phyloP scores from a whole-genome alignment of 1,140 invertebrate species.

The Lordiphosa collinella region DNA sequence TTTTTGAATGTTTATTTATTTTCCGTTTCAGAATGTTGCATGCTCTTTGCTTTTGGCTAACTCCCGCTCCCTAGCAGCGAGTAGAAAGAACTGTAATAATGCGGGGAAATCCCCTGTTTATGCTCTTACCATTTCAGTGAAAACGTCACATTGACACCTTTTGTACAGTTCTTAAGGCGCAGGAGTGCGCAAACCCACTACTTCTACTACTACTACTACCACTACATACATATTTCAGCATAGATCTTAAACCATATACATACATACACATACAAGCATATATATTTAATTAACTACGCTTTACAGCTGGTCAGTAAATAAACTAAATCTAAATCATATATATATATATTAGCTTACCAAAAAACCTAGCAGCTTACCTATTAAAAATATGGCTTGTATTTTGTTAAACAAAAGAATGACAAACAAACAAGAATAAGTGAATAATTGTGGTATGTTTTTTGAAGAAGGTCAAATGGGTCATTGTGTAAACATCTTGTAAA shows the following conservation, averaged over 20 bases:
- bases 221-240: slow-evolving; percentile 22
- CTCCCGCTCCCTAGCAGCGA: neutral
- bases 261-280: slow-evolving; percentile 25
- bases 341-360: slow-evolving; percentile 24
- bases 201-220: slow-evolving; percentile 25
- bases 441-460: too few relatives aligned
- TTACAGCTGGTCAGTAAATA: neutral
- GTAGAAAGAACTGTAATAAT: slow-evolving; percentile 37
- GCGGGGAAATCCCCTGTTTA: slow-evolving; percentile 20
- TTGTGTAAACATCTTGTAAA: too few relatives aligned
- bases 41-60: neutral
- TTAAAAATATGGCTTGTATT: slow-evolving; percentile 17
- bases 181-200: slow-evolving; percentile 36
- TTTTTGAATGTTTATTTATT: slow-evolving; percentile 10
- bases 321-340: slow-evolving; percentile 27
- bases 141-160: slow-evolving; percentile 22
- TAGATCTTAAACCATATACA: slow-evolving; percentile 40
- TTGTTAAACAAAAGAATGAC: slow-evolving; percentile 23
- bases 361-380: slow-evolving; percentile 25
- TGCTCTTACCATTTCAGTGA: slow-evolving; percentile 73
- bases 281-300: neutral
- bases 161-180: slow-evolving; percentile 64
- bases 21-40: slow-evolving; percentile 14
- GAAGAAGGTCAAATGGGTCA: too few relatives aligned
- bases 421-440: slow-evolving; percentile 5